A percentile compares a stretch with the other conserved stretches of the same genome.
Conservation (phyloP, 2,113 vertebrate species). For the Neodon shergylaensis region DNA sequence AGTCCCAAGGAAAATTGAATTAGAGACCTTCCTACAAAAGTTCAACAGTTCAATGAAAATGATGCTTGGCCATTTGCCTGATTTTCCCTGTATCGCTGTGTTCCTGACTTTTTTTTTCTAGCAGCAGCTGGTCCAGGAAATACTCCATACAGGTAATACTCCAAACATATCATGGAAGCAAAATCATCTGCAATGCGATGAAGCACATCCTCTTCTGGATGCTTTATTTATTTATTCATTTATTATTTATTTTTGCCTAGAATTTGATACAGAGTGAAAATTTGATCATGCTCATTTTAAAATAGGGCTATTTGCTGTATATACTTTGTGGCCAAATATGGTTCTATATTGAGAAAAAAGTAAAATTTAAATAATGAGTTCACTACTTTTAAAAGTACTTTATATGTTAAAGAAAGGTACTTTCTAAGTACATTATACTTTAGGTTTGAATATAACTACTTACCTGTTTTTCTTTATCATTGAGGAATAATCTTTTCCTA, state of each 20-base stretch:
- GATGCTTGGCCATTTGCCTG: neutral
- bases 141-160: neutral
- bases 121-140: neutral
- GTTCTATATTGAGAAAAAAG: neutral
- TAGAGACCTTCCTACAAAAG: neutral
- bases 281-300: neutral
- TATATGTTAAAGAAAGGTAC: constrained; percentile 9
- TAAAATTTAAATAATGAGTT: constrained; percentile 6
- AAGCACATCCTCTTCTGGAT: neutral
- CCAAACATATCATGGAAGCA: neutral
- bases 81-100: neutral
- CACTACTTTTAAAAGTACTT: neutral
- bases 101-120: neutral
- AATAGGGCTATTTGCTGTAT: neutral
- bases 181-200: constrained; percentile 38
- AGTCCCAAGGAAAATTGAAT: neutral
- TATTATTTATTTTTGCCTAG: neutral
- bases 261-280: neutral
- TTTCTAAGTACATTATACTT: neutral
- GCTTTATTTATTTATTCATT: neutral
- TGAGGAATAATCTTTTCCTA: constrained; percentile 16
- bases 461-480: neutral
- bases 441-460: neutral
- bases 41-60: neutral
- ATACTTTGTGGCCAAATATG: neutral